Evolutionary conservation across 2,888 invertebrate genomes (phyloP).

Genomic region (Rapana venosa): DNA sequence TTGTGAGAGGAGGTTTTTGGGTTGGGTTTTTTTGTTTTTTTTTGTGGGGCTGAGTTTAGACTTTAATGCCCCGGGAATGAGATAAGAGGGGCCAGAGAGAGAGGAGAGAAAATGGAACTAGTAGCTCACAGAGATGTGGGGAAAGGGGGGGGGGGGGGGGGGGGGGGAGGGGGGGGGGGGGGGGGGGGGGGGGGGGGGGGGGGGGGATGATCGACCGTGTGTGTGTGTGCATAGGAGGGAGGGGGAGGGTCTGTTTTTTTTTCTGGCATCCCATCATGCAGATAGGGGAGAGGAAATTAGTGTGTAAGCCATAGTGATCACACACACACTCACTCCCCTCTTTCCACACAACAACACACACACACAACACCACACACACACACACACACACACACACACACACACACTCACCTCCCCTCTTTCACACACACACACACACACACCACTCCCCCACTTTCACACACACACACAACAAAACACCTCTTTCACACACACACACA

Average conservation of each 20-base stretch:
- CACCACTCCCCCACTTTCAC: too few species aligned
- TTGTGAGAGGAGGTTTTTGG: neutral
- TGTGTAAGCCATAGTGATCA: constrained; percentile 30
- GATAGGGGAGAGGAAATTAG: constrained; percentile 33
- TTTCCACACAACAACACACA: too few species aligned
- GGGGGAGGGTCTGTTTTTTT: too few species aligned
- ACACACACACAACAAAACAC: too few species aligned
- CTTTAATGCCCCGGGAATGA: constrained; percentile 36
- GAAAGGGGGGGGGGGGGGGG: neutral
- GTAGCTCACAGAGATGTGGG: neutral
- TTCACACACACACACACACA: too few species aligned
- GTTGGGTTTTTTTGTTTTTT: too few species aligned
- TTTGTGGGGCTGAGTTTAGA: constrained; percentile 15
- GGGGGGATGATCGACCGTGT: constrained; percentile 21
- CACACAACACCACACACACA: too few species aligned
- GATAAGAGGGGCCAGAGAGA: constrained; percentile 31
- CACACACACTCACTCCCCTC: too few species aligned
- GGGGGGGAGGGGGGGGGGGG: neutral
- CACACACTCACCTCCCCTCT: too few species aligned
- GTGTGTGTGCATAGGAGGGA: neutral
- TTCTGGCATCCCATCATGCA: neutral
- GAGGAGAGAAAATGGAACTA: constrained; percentile 35
- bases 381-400: too few species aligned
- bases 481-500: too few species aligned
- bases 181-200: neutral